Percentiles rank a stretch among this genome's conserved stretches.
These are phyloP conservation scores for Prorops nasuta DNA, from an alignment of 1,140 invertebrate species.

Conservation along the genomic window DNA sequence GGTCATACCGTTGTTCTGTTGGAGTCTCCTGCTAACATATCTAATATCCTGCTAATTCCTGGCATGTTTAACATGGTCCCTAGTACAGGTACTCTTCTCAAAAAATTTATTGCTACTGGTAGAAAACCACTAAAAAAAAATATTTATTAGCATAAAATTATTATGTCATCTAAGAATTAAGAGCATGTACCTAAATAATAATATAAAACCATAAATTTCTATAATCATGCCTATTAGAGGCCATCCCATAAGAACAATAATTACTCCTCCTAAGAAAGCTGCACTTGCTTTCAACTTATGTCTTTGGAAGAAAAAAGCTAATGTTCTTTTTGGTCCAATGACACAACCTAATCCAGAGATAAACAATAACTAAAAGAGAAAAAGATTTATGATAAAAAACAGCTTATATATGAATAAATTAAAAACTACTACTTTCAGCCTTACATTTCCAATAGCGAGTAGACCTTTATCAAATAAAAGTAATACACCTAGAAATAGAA, in stretches of 20 bases:
- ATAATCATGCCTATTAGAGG: conserved; percentile 94
- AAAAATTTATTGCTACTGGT: conserved; percentile 86
- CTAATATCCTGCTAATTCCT: conserved; percentile 65
- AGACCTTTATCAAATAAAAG: conserved; percentile 97
- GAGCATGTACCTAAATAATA: conserved; percentile 69
- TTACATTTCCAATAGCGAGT: conserved; percentile 97
- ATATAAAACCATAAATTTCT: conserved; percentile 86
- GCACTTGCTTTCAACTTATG: conserved; percentile 93
- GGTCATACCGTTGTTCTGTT: conserved; percentile 64
- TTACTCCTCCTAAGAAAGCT: conserved; percentile 93
- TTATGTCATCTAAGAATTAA: neutral
- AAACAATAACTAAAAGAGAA: conserved; percentile 78
- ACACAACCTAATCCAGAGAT: conserved; percentile 93
- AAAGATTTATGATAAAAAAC: neutral
- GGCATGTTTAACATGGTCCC: conserved; percentile 75
- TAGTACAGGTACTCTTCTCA: conserved; percentile 74
- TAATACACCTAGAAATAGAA: conserved; percentile 92
- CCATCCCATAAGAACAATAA: conserved; percentile 93
- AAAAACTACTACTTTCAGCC: conserved; percentile 31
- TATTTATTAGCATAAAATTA: neutral
- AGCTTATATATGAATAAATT: neutral
- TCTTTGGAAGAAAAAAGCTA: conserved; percentile 97
- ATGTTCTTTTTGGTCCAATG: conserved; percentile 92
- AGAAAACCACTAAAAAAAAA: conserved; percentile 70
- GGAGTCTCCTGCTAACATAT: conserved; percentile 63